Evolutionary conservation across 2,888 invertebrate genomes (phyloP).

Genomic region (Idaea biselata): DNA sequence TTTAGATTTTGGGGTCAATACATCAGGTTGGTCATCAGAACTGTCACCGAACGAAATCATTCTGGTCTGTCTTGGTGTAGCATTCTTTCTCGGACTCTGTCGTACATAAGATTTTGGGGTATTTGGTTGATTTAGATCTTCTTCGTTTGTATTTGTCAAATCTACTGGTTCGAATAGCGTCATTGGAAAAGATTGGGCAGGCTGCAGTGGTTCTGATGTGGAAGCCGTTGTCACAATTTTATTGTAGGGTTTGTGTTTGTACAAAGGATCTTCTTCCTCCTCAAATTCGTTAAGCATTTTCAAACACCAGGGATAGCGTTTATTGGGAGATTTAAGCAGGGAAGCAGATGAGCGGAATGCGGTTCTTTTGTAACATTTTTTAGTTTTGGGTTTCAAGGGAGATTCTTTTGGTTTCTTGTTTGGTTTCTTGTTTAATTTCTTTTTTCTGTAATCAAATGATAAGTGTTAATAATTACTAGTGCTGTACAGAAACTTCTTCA

Average conservation of each 20-base stretch:
- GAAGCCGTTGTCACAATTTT: neutral
- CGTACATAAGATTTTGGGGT: neutral
- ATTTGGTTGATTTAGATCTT: neutral
- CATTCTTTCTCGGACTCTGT: neutral
- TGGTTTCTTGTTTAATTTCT: neutral
- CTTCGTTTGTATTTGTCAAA: neutral
- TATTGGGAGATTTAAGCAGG: neutral
- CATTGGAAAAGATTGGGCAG: neutral
- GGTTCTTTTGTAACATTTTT: neutral
- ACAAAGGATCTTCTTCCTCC: neutral
- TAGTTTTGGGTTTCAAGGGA: neutral
- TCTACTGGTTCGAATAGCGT: neutral
- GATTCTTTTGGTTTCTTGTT: neutral
- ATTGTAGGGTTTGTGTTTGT: neutral
- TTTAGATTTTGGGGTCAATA: neutral
- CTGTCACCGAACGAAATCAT: neutral
- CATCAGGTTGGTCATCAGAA: neutral
- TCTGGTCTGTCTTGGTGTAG: neutral
- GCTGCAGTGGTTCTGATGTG: neutral
- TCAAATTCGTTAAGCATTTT: neutral
- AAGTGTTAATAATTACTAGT: too few relatives aligned
- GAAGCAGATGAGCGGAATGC: neutral
- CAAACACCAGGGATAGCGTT: neutral
- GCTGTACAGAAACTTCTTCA: too few relatives aligned
- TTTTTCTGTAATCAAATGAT: neutral